Conservation (phyloP, 2,113 vertebrate species). For the Ptychochromis oligacanthus region DNA sequence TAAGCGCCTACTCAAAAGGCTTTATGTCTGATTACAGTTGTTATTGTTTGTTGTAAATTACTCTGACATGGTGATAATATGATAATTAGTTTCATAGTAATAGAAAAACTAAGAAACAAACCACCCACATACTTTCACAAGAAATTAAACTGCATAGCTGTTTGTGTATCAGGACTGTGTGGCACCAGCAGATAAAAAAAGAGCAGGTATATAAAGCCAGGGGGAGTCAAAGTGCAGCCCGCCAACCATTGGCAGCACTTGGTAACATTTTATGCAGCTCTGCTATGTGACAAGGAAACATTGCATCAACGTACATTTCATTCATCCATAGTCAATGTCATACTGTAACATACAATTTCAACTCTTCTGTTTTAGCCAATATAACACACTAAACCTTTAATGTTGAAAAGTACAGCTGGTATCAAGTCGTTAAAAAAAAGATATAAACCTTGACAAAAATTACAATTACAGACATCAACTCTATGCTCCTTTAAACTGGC, state of each 20-base stretch:
- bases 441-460: too few species aligned
- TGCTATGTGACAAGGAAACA: too few species aligned
- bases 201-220: not conserved
- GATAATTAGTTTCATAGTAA: constrained; percentile 25
- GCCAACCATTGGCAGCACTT: too few species aligned
- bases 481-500: too few species aligned
- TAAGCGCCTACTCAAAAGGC: not conserved
- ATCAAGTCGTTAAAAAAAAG: not conserved
- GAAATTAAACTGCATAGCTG: not conserved
- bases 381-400: not conserved
- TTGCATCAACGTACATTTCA: too few species aligned
- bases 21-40: not conserved
- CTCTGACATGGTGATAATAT: not conserved
- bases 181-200: not conserved
- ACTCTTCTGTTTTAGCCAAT: too few species aligned
- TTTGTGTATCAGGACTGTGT: not conserved
- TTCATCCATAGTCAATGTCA: too few species aligned
- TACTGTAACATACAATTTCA: too few species aligned
- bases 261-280: too few species aligned
- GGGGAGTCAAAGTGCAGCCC: not conserved
- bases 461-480: too few species aligned
- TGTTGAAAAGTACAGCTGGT: not conserved
- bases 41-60: constrained; percentile 17
- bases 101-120: not conserved
- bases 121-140: not conserved